Evolutionary conservation across 2,113 vertebrate genomes (phyloP).

Genomic region (Rhinolophus sinicus): DNA sequence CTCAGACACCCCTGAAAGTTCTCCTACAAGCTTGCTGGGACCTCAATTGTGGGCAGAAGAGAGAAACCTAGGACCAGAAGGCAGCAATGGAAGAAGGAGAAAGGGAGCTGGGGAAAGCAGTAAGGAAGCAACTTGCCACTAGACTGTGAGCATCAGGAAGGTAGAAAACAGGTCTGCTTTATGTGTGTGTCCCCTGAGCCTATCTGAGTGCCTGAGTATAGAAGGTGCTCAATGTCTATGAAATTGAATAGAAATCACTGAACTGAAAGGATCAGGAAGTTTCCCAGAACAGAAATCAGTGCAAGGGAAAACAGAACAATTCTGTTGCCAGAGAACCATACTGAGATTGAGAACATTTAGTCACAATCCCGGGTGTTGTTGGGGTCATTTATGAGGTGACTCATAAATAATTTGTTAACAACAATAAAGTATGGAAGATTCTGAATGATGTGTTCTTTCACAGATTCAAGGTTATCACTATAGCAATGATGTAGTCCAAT

Average conservation of each 20-base stretch:
- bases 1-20: neutral
- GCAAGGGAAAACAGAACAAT: constrained; percentile 3
- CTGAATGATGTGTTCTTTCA: constrained; percentile 25
- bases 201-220: constrained; percentile 10
- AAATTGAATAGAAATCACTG: constrained; percentile 21
- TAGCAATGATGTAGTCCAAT: constrained; percentile 7
- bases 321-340: neutral
- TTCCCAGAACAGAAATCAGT: constrained; percentile 13
- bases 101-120: neutral
- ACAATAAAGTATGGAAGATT: neutral
- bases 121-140: neutral
- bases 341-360: constrained; percentile 24
- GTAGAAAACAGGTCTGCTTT: neutral
- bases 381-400: constrained; percentile 45
- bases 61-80: neutral
- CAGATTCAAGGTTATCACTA: constrained; percentile 54
- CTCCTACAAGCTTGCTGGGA: neutral
- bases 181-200: neutral
- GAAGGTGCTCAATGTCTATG: neutral
- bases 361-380: neutral
- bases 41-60: neutral
- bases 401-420: constrained; percentile 49
- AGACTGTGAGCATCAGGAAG: neutral
- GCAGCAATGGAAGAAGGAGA: neutral
- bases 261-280: neutral